Percentiles rank a stretch among this genome's conserved stretches.
These are phyloP conservation scores for Mormyrops attenuatus DNA, from an alignment of 2,797 vertebrate species.

Conservation along the genomic window DNA sequence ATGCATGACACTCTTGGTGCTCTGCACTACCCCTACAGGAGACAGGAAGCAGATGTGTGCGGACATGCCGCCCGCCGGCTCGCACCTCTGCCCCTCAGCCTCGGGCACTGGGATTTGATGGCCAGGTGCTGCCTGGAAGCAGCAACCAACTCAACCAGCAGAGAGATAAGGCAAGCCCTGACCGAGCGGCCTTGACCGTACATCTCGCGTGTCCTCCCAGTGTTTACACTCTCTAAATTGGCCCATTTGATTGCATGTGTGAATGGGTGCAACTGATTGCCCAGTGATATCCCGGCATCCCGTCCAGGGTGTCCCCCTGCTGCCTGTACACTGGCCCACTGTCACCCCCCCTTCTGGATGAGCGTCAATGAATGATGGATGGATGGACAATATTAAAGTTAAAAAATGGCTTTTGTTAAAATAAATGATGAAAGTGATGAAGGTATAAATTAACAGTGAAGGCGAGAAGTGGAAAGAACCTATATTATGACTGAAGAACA, in stretches of 20 bases:
- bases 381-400: background rate
- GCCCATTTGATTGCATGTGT: background rate
- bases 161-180: background rate
- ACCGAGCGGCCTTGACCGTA: background rate
- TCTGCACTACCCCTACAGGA: background rate
- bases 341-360: background rate
- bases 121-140: background rate
- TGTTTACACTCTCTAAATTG: background rate
- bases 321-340: background rate
- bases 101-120: background rate
- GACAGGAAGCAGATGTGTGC: background rate
- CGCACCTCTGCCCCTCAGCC: background rate
- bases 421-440: background rate
- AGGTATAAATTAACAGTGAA: background rate
- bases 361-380: background rate
- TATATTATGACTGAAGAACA: background rate
- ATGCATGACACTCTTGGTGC: background rate
- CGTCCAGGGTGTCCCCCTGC: background rate
- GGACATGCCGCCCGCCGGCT: background rate
- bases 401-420: background rate
- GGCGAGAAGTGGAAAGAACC: background rate
- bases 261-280: background rate
- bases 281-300: background rate
- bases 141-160: background rate
- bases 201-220: too few relatives aligned